A percentile compares a stretch with the other conserved stretches of the same genome.
Evolutionary conservation across 2,797 vertebrate genomes (phyloP).

Genomic region (Rhabdomys pumilio): DNA sequence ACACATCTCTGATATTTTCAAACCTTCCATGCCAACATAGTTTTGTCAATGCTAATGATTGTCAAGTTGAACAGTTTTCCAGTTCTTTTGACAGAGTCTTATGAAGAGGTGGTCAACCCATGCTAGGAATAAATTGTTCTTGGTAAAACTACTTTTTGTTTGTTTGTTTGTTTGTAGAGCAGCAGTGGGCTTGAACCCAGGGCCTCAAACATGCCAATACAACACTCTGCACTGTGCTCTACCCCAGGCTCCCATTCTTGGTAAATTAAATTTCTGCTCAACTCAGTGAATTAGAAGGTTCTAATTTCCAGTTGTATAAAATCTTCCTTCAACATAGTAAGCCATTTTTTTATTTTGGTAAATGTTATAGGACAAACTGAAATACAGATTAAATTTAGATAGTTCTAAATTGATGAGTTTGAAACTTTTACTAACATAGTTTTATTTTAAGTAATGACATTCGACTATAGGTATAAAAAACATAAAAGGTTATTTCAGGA

Average conservation of each 20-base stretch:
- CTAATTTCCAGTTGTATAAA: slow-evolving; percentile 48
- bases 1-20: not conserved
- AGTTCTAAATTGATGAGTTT: slow-evolving; percentile 20
- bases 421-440: slow-evolving; percentile 19
- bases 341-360: slow-evolving; percentile 18
- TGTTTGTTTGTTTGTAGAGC: not conserved
- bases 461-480: slow-evolving; percentile 28
- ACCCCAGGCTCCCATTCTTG: not conserved
- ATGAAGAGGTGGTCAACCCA: not conserved
- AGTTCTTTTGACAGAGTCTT: slow-evolving; percentile 37
- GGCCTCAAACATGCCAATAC: not conserved
- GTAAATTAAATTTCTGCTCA: slow-evolving; percentile 44
- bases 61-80: slow-evolving; percentile 26
- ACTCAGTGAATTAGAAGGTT: slow-evolving; percentile 1
- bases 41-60: not conserved
- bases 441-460: slow-evolving; percentile 62
- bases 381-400: slow-evolving; percentile 47
- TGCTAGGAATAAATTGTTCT: not conserved
- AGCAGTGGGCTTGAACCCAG: not conserved
- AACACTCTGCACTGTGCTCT: not conserved
- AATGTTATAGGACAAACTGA: slow-evolving; percentile 13
- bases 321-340: slow-evolving; percentile 44
- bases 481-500: slow-evolving; percentile 52
- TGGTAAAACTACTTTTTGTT: not conserved
- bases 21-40: not conserved